Percentiles rank a stretch among this genome's conserved stretches.
Evolutionary conservation across 2,797 vertebrate species (phyloP).

Genomic region (Gadopsis marmoratus): DNA sequence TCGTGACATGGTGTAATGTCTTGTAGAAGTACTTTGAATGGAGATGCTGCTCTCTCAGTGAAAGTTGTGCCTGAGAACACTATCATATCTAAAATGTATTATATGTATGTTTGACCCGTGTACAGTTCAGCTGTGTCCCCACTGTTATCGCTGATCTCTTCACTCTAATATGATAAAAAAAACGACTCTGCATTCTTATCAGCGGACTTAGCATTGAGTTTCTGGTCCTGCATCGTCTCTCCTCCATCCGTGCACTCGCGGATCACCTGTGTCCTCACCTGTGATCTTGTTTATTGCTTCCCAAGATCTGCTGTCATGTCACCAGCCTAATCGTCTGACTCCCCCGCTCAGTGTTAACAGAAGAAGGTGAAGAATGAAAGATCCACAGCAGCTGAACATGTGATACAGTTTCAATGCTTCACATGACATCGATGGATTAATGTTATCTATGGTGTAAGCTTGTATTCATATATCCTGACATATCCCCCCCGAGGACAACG

Average conservation of each 20-base stretch:
- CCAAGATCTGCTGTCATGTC: constrained; percentile 61
- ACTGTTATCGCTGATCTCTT: background rate
- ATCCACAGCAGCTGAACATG: constrained; percentile 59
- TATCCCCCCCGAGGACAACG: background rate
- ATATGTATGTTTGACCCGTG: background rate
- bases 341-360: constrained; percentile 48
- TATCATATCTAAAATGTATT: background rate
- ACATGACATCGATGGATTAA: constrained; percentile 64
- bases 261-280: background rate
- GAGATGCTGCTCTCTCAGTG: background rate
- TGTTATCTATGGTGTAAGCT: constrained; percentile 25
- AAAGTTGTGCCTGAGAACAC: background rate
- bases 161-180: background rate
- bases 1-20: background rate
- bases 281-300: constrained; percentile 51
- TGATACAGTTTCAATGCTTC: constrained; percentile 19
- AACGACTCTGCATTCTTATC: too few relatives aligned
- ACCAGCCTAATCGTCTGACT: constrained; percentile 46
- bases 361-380: constrained; percentile 63
- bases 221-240: background rate
- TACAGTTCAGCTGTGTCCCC: background rate
- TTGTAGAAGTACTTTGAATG: background rate
- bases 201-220: background rate
- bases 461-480: constrained; percentile 56
- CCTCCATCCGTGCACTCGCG: background rate